A percentile compares a stretch with the other conserved stretches of the same genome.
Evolutionary conservation across 2,113 vertebrate species (phyloP).

Genomic region (Macquaria ambigua): DNA sequence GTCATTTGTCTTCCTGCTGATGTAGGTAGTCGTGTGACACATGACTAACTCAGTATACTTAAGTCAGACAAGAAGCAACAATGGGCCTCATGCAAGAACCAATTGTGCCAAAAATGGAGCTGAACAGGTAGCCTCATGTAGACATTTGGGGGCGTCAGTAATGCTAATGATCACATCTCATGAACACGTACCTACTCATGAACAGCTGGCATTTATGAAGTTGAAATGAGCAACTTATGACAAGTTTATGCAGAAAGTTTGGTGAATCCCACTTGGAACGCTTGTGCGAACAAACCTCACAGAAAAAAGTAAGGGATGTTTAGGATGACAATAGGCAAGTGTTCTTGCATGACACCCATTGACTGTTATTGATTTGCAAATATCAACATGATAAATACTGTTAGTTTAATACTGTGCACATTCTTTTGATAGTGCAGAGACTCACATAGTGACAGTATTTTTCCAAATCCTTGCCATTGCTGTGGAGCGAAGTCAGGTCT

Average conservation of each 20-base stretch:
- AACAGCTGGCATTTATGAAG: neutral
- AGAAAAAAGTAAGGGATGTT: neutral
- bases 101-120: neutral
- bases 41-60: neutral
- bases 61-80: neutral
- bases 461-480: neutral
- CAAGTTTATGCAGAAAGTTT: neutral
- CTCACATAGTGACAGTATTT: slow-evolving; percentile 1
- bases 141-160: neutral
- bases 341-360: too few species aligned
- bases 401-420: neutral
- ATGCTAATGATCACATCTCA: neutral
- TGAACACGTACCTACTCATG: neutral
- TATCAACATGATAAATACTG: neutral
- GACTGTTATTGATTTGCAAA: neutral
- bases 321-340: neutral
- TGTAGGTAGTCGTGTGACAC: neutral
- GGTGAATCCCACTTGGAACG: neutral
- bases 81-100: neutral
- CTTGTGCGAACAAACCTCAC: neutral
- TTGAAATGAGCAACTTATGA: neutral
- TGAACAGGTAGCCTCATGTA: too few species aligned
- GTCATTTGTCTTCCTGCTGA: slow-evolving; percentile 26
- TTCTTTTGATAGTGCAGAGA: neutral
- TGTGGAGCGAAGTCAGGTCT: slow-evolving; percentile 6